Base-by-base conservation (phyloP, 1,140 invertebrate genomes). In the Scaptodrosophila lebanonensis region DNA sequence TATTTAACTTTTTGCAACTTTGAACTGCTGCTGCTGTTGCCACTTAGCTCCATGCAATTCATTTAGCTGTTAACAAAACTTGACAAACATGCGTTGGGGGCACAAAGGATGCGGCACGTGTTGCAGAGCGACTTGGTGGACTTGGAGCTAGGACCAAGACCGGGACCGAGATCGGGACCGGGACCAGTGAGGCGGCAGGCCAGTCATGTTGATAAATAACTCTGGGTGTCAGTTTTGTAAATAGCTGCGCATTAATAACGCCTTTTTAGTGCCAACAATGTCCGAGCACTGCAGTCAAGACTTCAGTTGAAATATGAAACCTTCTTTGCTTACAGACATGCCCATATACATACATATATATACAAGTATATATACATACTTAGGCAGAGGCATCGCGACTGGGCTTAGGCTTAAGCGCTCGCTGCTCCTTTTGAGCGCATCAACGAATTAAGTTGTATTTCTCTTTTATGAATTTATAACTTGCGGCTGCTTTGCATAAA, bases 211-310 rank as follows among this genome's bases (percentile, higher is more conserved):
- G 70, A 75, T 73, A 73, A 75, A 73, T 68, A 73, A 67, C 59
- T 50, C 54, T 73, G 39, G 40, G 49, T 73, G 70, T 64, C 69
- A 67, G 70, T 68, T 73, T 73, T 67, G 64, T 64, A 73, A 73
- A 73, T 67, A 59, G 69, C 50, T 45, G 64, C 35, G 63, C 69
- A 72, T 72, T 72, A 72, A 73, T 72, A 72, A 72, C 69, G 66
- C 68, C 68, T 67, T 72, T 65, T 71, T 66, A 71, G 40, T 40
- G 3, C 48, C 36, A 39, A 51, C 25, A 51, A 30, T 30, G 48
- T 40, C 13, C n/a, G n/a, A n/a, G 33, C n/a, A 7, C 27, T 29
- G 18, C 6, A 22, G 29, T 12, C 35, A 5, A n/a, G n/a, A n/a
- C n/a, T n/a, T n/a, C n/a, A n/a, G n/a, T n/a, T 25, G 36, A 40